Conservation (phyloP, 2,113 vertebrate species). For the Crotalus viridis region DNA sequence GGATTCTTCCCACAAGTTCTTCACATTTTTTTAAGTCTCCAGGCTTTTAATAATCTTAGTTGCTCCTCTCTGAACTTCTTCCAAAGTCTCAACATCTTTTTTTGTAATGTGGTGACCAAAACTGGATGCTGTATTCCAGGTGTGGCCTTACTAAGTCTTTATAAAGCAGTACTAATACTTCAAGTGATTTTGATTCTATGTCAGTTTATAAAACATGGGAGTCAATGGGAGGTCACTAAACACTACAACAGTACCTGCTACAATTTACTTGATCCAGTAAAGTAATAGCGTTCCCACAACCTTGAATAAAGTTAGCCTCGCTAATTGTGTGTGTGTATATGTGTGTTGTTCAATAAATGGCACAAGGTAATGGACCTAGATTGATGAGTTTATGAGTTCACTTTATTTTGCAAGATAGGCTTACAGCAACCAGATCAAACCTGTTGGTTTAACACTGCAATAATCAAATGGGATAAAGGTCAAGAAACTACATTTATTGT, state of each 20-base stretch:
- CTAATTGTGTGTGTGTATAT: background rate
- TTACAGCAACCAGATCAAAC: background rate
- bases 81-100: too few species aligned
- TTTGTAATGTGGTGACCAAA: too few species aligned
- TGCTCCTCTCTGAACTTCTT: too few species aligned
- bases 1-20: too few species aligned
- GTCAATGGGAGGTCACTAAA: background rate
- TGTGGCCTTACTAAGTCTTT: too few species aligned
- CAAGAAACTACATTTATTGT: background rate
- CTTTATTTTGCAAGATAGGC: background rate
- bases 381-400: background rate
- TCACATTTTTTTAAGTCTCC: too few species aligned
- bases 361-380: background rate
- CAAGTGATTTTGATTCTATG: too few species aligned
- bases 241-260: background rate
- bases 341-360: background rate
- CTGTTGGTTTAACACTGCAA: background rate
- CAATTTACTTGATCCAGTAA: background rate
- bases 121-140: too few species aligned
- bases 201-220: too few species aligned
- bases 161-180: too few species aligned
- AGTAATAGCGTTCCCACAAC: background rate
- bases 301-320: background rate
- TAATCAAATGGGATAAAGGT: background rate
- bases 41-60: too few species aligned